These are phyloP conservation scores for Rynchops niger DNA, from an alignment of 2,113 vertebrate species.

Conservation along the genomic window DNA sequence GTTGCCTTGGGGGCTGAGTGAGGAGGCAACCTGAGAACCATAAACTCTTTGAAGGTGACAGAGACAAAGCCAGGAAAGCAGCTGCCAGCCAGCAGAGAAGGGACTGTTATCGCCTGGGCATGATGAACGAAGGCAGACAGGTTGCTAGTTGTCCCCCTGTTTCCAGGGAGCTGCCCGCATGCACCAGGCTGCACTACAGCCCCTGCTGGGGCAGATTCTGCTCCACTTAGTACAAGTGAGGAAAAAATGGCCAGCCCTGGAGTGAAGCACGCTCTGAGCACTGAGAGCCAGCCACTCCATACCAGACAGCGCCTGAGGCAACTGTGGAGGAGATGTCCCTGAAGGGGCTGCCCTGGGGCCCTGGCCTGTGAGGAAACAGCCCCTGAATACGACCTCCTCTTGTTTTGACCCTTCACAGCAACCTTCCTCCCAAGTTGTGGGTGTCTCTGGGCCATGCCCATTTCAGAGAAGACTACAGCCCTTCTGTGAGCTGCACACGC, in stretches of 20 bases:
- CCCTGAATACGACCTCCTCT: neutral
- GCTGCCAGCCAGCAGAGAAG: neutral
- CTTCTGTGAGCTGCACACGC: neutral
- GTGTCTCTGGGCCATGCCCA: neutral
- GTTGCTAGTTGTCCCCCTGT: neutral
- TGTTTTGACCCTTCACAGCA: neutral
- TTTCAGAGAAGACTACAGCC: neutral
- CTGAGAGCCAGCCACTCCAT: neutral
- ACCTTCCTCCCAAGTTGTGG: rapidly evolving
- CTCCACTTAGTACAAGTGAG: rapidly evolving
- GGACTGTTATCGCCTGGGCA: neutral
- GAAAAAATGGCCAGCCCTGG: neutral
- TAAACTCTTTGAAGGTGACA: neutral
- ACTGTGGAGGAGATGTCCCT: neutral
- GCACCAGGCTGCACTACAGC: neutral
- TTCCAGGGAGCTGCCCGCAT: neutral
- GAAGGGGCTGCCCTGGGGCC: neutral
- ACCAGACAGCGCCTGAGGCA: neutral
- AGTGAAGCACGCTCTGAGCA: neutral
- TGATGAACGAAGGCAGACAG: neutral
- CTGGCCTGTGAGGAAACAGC: neutral
- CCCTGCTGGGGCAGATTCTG: neutral
- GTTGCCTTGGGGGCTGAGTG: neutral
- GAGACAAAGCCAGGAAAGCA: neutral
- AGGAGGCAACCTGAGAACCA: neutral